phyloP scores from a whole-genome alignment of 2,797 vertebrate species.

The Falco berigora region DNA sequence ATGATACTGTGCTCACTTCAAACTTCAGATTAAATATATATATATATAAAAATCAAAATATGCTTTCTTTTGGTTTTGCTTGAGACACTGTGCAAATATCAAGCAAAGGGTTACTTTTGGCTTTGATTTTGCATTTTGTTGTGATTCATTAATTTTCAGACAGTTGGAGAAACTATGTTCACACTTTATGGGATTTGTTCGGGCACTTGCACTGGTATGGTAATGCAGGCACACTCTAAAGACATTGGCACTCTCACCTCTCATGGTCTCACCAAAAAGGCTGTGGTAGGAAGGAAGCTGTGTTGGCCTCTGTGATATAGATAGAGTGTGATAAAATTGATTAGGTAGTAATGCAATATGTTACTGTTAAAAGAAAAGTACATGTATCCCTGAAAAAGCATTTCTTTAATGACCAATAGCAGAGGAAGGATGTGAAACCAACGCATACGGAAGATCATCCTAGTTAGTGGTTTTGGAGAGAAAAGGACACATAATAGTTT shows the following conservation, averaged over 20 bases:
- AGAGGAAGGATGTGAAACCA: background rate
- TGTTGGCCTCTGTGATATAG: background rate
- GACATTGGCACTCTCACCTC: background rate
- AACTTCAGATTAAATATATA: background rate
- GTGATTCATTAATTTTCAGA: background rate
- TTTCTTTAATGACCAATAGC: background rate
- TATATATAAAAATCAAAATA: background rate
- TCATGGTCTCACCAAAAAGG: background rate
- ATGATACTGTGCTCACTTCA: background rate
- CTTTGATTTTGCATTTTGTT: background rate
- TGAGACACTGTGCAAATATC: background rate
- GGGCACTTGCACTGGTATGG: background rate
- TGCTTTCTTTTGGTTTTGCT: background rate
- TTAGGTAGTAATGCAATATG: background rate
- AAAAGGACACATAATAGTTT: background rate
- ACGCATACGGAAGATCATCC: background rate
- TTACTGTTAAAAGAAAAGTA: background rate
- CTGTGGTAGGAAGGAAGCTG: background rate
- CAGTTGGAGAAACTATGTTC: background rate
- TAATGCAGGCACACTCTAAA: background rate
- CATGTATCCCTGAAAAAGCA: fast-evolving
- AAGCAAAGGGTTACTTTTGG: background rate
- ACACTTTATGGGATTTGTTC: background rate
- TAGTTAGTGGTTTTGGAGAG: background rate
- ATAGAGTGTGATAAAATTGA: background rate